Evolutionary conservation across 2,113 vertebrate species (phyloP).

Genomic region (Petrocephalus microphthalmus): DNA sequence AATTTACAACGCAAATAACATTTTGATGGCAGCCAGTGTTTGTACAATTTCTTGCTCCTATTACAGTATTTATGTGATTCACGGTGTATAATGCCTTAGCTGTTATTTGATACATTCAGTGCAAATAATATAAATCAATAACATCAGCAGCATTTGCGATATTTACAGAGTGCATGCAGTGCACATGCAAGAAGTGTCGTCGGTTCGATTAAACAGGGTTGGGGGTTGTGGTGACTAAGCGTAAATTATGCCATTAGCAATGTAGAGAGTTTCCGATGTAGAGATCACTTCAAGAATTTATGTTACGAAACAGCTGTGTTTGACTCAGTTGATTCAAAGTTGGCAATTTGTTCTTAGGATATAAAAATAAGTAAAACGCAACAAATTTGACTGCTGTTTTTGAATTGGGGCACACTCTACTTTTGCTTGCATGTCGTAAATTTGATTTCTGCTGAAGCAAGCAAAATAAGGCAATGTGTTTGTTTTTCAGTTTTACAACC

Average conservation of each 20-base stretch:
- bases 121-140: neutral
- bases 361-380: neutral
- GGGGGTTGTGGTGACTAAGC: neutral
- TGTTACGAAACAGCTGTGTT: neutral
- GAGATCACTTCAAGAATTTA: neutral
- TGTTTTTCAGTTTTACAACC: neutral
- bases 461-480: neutral
- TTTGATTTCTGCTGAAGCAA: neutral
- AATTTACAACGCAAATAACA: neutral
- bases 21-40: neutral
- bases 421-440: neutral
- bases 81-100: neutral
- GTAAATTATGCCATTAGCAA: neutral
- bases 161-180: neutral
- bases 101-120: neutral
- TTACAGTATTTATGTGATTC: neutral
- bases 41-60: neutral
- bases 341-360: neutral
- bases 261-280: neutral
- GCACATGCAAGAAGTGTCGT: neutral
- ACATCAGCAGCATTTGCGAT: neutral
- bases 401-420: neutral
- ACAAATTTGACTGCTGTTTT: neutral
- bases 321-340: neutral
- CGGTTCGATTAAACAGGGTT: neutral